Base-by-base conservation (phyloP, 2,888 invertebrate genomes). In the Galerucella pusilla region DNA sequence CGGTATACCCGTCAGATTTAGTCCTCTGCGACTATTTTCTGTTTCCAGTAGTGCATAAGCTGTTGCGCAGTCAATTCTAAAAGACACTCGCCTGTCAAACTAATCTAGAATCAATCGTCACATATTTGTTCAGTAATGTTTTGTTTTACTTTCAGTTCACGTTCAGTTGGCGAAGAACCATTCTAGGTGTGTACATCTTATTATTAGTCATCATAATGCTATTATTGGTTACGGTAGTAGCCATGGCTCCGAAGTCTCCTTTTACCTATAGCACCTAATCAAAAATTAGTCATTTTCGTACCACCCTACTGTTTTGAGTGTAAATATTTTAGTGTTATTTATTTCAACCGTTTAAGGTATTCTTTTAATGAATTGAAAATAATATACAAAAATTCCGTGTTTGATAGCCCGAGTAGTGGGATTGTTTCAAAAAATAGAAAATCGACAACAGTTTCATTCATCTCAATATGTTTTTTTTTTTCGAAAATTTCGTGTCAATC, bases 161-260 rank as follows among this genome's bases (percentile, higher is more conserved):
- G 2, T 90, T 91, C 68, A 91, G 96, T 6, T 57, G 57, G 88
- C 91, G 97, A 82, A 94, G 94, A 84, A 90, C 93, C 71, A 88
- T 96, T 71, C 90, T 97, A 61, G 93, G 91, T 14, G 85, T 97
- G 57, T 97, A 97, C 86, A 90, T 93, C 57, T 88, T 96, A 0
- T 90, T 94, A 65, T 90, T 95, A 73, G 84, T 92, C n/a, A 88
- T 92, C 20, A 91, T 97, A 81, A 91, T 93, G 0, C 89, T 93
- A 12, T 93, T 91, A 7, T 90, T 97, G 83, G 91, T 97, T 73
- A 91, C 94, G 74, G 90, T 96, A 65, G 92, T 93, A 20, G 93
- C 92, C 0, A 87, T 95, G 75, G 94, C 95, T 16, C 95, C 95
- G 93, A 89, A 91, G 1, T 92, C 92, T 88, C 71, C 65, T 49